Evolutionary conservation across 2,888 invertebrate genomes (phyloP), one percentile per base, ranked within the genome.

Genomic region (Scelioninae gen. 1): DNA sequence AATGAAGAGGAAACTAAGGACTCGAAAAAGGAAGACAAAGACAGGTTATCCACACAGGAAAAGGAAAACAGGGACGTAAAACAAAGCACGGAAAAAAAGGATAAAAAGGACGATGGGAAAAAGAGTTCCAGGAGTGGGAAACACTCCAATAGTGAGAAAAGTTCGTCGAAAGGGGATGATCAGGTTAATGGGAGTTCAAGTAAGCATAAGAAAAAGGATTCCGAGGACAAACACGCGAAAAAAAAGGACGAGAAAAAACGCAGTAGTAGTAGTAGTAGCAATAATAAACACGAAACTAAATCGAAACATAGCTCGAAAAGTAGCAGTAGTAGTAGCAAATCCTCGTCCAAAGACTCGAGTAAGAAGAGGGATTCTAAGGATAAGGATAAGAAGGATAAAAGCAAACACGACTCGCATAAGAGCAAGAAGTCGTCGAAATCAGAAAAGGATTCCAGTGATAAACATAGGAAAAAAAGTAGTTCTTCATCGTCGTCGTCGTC

Each of bases 211-310:
- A 87, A 79, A 15, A 87, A 86, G 65, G 85, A 85, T 10, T 23
- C 6, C 8, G 75, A 85, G 75, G 87, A 85, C 78, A 81, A 63
- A 15, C 69, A 81, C 0, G 60, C 68, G 9, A 86, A 87, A 80
- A 82, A 83, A 86, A 82, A 83, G 15, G 69, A 58, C 5, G 82
- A 83, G 3, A 93, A 93, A 88, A 93, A 93, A 86, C 74, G 55
- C 10, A 68, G 62, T 23, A 78, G 60, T 34, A 82, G 91, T 89
- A 85, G 63, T 40, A 82, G 91, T 90, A 85, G 34, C 9, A 34
- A 34, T 34, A 34, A 34, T 90, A 88, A 84, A 92, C 90, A 92
- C 88, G 88, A 91, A n/a, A n/a, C n/a, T 23, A 88, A 88, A 75
- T 84, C 85, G 66, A 87, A 83, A 53, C 86, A 82, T 76, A 84